Percentiles rank a stretch among this genome's conserved stretches.
Evolutionary conservation across 2,113 vertebrate species (phyloP).

Genomic region (Thomomys bottae): DNA sequence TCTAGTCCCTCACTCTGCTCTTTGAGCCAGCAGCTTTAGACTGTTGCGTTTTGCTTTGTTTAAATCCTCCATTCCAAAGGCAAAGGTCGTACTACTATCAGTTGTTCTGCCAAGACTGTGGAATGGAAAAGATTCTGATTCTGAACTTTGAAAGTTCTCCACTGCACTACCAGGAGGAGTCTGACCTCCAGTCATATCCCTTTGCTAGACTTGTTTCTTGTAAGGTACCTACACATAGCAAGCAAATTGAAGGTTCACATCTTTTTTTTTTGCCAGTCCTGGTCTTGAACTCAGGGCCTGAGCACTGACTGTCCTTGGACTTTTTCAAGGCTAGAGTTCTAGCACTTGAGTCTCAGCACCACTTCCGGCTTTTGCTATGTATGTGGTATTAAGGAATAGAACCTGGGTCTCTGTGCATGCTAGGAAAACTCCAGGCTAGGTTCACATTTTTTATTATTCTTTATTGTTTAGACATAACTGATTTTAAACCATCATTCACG

Average conservation of each 20-base stretch:
- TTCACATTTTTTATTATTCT: no score
- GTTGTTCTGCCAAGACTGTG: conserved; percentile 14
- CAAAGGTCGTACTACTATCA: not conserved
- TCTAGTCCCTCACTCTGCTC: not conserved
- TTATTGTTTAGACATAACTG: conserved; percentile 32
- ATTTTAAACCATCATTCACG: conserved; percentile 39
- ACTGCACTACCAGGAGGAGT: not conserved
- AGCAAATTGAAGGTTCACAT: conserved; percentile 1
- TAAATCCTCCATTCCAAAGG: conserved; percentile 3
- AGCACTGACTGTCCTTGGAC: no score
- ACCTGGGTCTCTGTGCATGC: no score
- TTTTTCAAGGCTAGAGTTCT: no score
- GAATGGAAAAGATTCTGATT: conserved; percentile 37
- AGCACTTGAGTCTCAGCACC: no score
- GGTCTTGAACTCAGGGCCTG: no score
- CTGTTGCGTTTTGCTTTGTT: not conserved
- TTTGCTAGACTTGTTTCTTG: conserved; percentile 2
- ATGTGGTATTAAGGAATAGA: no score
- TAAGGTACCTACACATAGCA: not conserved
- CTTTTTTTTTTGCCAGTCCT: no score
- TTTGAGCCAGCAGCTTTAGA: not conserved
- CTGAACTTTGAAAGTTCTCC: not conserved
- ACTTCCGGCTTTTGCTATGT: no score
- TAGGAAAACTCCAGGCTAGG: no score
- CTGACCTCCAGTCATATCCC: not conserved